Percentiles rank a stretch among this genome's conserved stretches.
phyloP scores from a whole-genome alignment of 2,797 vertebrate species.

The Coendou prehensilis region DNA sequence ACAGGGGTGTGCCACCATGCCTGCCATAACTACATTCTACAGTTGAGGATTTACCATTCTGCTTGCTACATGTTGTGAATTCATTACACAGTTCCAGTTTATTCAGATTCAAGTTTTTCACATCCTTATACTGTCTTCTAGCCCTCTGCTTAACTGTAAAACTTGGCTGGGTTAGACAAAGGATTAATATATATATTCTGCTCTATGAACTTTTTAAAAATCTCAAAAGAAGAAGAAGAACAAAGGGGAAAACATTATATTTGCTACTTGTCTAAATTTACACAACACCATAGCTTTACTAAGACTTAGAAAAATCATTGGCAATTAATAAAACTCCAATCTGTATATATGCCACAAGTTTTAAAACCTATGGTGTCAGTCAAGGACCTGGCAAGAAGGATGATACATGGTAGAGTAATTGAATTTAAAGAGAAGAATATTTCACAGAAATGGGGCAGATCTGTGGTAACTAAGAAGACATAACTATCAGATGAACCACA shows the following conservation, averaged over 20 bases:
- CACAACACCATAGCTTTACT: conserved; percentile 32
- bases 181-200: not conserved
- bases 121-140: not conserved
- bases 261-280: conserved; percentile 42
- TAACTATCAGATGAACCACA: not conserved
- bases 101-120: not conserved
- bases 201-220: not conserved
- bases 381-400: not conserved
- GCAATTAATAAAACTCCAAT: not conserved
- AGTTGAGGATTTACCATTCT: not conserved
- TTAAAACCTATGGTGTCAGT: not conserved
- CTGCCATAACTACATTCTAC: not conserved
- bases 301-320: conserved; percentile 1
- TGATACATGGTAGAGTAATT: not conserved
- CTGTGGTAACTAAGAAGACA: not conserved
- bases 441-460: not conserved
- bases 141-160: not conserved
- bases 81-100: not conserved
- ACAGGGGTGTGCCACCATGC: too few species aligned
- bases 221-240: not conserved
- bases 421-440: conserved; percentile 25
- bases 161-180: not conserved
- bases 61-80: not conserved
- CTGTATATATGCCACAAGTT: not conserved
- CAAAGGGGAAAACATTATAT: not conserved